These are phyloP conservation scores for Mormyrus lacerda DNA, from an alignment of 2,113 vertebrate genomes.

Conservation along the genomic window DNA sequence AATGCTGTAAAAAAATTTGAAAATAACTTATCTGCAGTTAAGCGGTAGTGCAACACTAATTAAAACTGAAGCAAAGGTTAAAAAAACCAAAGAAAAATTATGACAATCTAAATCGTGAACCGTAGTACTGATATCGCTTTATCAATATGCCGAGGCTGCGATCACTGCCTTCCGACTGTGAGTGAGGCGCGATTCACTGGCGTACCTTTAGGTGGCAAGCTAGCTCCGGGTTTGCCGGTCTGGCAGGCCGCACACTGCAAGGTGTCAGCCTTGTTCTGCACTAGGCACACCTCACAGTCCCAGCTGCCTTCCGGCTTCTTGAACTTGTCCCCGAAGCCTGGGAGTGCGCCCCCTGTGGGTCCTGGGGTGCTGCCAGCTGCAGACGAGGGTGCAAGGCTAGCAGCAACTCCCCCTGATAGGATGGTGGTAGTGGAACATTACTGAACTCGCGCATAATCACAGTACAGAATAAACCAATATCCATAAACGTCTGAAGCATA, in stretches of 20 bases:
- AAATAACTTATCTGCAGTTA: not conserved
- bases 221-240: conserved; percentile 73
- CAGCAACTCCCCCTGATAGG: conserved; percentile 24
- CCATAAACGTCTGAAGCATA: not conserved
- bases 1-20: conserved; percentile 15
- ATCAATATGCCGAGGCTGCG: too few relatives aligned
- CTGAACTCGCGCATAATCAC: not conserved
- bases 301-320: conserved; percentile 83
- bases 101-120: not conserved
- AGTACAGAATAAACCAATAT: not conserved
- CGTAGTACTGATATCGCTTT: not conserved
- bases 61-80: not conserved
- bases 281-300: conserved; percentile 79
- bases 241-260: conserved; percentile 79
- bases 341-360: conserved; percentile 22
- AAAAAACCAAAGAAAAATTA: not conserved
- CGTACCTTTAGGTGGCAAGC: conserved; percentile 76
- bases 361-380: conserved; percentile 52
- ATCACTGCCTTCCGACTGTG: not conserved
- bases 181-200: not conserved
- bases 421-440: not conserved
- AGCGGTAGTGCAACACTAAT: not conserved
- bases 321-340: conserved; percentile 81
- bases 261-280: conserved; percentile 78
- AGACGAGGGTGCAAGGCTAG: conserved; percentile 30